Evolutionary conservation across 2,888 invertebrate species (phyloP).

Genomic region (Autographa pulchrina): DNA sequence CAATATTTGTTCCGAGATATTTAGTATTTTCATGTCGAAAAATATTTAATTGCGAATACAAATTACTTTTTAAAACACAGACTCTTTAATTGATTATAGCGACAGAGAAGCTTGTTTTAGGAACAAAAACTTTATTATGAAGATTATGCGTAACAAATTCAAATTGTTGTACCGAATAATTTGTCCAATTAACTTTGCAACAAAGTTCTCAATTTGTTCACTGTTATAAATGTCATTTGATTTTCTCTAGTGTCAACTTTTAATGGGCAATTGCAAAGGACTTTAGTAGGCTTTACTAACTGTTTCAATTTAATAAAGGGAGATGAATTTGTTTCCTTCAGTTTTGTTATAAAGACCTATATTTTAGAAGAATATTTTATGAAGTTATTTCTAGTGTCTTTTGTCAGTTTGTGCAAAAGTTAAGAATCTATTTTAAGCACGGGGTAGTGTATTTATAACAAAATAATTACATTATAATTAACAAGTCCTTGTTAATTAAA

Average conservation of each 20-base stretch:
- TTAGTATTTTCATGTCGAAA: too few species aligned
- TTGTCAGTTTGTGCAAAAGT: too few species aligned
- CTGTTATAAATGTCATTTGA: constrained; percentile 34
- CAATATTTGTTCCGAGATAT: too few species aligned
- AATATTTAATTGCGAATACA: too few species aligned
- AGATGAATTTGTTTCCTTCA: not conserved
- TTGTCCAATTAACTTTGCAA: constrained; percentile 38
- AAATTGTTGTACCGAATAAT: constrained; percentile 19
- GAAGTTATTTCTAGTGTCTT: too few species aligned
- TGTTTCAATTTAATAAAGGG: constrained; percentile 11
- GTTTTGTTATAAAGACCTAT: not conserved
- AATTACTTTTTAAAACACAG: too few species aligned
- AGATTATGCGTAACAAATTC: constrained; percentile 6
- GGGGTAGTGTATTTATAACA: too few species aligned
- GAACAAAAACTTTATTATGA: constrained; percentile 3
- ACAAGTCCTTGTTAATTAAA: too few species aligned
- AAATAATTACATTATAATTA: too few species aligned
- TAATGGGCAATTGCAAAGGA: constrained; percentile 34
- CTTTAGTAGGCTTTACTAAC: constrained; percentile 18
- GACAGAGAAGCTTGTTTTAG: not conserved
- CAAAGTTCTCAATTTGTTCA: constrained; percentile 35
- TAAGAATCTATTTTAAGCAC: too few species aligned
- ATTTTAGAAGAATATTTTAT: not conserved
- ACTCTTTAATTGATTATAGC: too few species aligned
- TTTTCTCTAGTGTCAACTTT: constrained; percentile 35